These are phyloP conservation scores for Lichenostomus cassidix DNA, from an alignment of 2,113 vertebrate species.

Conservation along the genomic window DNA sequence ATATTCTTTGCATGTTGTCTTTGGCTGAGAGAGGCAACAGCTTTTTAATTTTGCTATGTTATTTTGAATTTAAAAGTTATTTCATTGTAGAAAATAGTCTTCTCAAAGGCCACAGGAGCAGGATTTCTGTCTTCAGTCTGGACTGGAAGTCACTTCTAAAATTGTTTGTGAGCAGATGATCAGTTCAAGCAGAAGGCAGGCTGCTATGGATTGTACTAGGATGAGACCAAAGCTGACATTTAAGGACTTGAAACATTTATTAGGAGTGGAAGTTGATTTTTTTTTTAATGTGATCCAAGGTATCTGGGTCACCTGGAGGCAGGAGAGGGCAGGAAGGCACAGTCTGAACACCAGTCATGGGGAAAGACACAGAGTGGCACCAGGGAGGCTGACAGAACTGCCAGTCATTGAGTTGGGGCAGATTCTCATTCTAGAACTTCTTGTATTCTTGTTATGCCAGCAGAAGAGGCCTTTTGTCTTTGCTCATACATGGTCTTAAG, in stretches of 20 bases:
- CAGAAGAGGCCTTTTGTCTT: neutral
- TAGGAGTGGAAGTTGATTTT: neutral
- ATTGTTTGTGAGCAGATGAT: neutral
- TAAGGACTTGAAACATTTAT: neutral
- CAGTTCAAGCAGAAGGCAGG: neutral
- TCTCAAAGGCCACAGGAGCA: neutral
- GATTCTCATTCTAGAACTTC: neutral
- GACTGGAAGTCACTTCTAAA: neutral
- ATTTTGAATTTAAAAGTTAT: neutral
- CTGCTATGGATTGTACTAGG: neutral
- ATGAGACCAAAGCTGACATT: neutral
- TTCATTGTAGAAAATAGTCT: neutral
- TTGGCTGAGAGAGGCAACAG: neutral
- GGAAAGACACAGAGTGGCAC: neutral
- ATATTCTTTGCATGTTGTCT: neutral
- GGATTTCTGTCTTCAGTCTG: neutral
- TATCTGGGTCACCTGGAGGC: neutral
- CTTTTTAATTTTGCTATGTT: neutral
- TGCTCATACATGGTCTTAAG: neutral
- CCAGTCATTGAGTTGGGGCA: neutral
- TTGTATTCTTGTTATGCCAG: neutral
- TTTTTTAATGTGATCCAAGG: neutral
- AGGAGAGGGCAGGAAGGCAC: neutral
- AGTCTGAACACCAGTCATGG: too few species aligned
- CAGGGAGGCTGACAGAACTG: neutral